Evolutionary conservation across 1,140 invertebrate genomes (phyloP).

Genomic region (Eueides isabella): DNA sequence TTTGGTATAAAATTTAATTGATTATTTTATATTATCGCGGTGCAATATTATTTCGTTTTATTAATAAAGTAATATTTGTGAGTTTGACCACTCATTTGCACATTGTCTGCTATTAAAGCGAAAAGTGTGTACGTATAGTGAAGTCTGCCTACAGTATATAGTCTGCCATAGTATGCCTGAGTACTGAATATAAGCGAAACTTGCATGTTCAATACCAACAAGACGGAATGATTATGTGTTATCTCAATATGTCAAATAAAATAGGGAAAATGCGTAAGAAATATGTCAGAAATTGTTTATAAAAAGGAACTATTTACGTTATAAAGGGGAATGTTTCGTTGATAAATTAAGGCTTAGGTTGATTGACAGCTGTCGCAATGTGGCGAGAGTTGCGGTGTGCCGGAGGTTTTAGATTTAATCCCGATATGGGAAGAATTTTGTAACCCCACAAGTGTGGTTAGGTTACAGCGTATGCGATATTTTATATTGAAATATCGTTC

Average conservation of each 20-base stretch:
- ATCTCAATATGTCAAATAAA: not conserved
- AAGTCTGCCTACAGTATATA: no score
- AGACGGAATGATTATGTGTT: no score
- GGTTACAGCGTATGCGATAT: not conserved
- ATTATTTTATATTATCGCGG: not conserved
- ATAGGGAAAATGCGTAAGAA: not conserved
- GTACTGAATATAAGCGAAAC: no score
- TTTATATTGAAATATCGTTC: no score
- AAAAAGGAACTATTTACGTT: not conserved
- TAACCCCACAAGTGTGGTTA: not conserved
- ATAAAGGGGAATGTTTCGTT: not conserved
- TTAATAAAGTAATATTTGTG: no score
- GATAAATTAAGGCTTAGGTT: constrained; percentile 7
- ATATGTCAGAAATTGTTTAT: not conserved
- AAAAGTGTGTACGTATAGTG: no score
- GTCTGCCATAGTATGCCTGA: no score
- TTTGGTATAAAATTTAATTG: not conserved
- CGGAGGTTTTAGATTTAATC: constrained; percentile 1
- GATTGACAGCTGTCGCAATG: constrained; percentile 8
- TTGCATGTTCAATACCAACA: no score
- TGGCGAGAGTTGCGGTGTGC: constrained; percentile 3
- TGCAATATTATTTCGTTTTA: not conserved
- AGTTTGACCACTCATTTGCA: no score
- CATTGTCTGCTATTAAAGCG: no score
- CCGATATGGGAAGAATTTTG: not conserved